These are phyloP conservation scores for Ladona fulva DNA, from an alignment of 1,140 invertebrate genomes.

Conservation along the genomic window DNA sequence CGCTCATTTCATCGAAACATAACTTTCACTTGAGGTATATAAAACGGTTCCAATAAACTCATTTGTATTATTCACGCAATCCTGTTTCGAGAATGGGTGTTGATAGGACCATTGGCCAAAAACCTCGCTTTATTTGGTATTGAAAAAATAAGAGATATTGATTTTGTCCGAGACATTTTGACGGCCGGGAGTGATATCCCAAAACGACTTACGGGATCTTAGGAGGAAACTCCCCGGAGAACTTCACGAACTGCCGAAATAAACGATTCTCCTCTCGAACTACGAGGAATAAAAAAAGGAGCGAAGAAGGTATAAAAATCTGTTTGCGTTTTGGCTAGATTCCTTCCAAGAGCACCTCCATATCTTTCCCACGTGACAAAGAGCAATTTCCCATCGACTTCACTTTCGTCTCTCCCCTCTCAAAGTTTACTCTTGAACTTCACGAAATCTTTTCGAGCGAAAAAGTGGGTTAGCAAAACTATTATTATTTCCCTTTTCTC, in stretches of 20 bases:
- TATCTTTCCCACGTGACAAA: not conserved
- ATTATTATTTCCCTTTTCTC: not conserved
- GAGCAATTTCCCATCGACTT: not conserved
- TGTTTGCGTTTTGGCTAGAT: not conserved
- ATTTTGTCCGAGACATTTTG: too few species aligned
- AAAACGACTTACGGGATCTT: too few species aligned
- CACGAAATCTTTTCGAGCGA: not conserved
- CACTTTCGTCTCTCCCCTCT: not conserved
- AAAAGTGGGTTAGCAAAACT: conserved; percentile 2
- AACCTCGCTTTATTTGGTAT: too few species aligned
- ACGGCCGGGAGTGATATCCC: too few species aligned
- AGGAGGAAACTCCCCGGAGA: not conserved
- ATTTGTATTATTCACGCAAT: too few species aligned
- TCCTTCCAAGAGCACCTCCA: not conserved
- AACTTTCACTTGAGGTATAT: too few species aligned
- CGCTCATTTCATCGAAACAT: too few species aligned
- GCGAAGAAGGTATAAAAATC: not conserved
- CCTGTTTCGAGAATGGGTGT: too few species aligned
- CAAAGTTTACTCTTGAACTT: not conserved
- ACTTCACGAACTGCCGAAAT: not conserved
- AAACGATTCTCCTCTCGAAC: not conserved
- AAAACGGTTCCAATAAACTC: too few species aligned
- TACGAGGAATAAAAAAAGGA: not conserved
- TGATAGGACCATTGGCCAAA: too few species aligned
- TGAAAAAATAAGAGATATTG: too few species aligned